A percentile compares a stretch with the other conserved stretches of the same genome.
phyloP scores from a whole-genome alignment of 2,797 vertebrate species.

The Gobio occitaniae region DNA sequence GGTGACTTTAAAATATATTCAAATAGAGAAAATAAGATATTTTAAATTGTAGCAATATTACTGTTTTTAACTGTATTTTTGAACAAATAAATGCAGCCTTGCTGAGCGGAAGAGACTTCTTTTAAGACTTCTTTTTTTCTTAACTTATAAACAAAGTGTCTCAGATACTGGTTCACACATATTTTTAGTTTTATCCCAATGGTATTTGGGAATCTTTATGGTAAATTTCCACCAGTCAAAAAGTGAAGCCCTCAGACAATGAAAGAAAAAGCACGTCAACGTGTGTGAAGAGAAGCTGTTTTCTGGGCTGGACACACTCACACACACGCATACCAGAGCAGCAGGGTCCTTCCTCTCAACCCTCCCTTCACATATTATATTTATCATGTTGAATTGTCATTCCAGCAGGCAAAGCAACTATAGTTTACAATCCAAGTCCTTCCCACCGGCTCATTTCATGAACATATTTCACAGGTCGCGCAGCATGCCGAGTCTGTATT shows the following conservation, averaged over 20 bases:
- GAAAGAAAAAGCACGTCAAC: conserved; percentile 18
- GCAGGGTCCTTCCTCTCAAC: conserved; percentile 48
- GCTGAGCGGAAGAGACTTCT: background rate
- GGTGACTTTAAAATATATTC: background rate
- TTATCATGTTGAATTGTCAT: conserved; percentile 35
- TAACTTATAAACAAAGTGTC: background rate
- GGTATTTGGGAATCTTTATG: conserved; percentile 22
- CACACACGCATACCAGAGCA: conserved; percentile 46
- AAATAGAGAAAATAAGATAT: background rate
- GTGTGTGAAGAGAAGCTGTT: conserved; percentile 15
- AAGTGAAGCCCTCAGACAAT: background rate
- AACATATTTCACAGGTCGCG: background rate
- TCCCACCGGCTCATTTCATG: background rate
- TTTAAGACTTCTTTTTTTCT: background rate
- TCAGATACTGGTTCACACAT: background rate
- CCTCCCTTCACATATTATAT: conserved; percentile 40
- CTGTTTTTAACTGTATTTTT: background rate
- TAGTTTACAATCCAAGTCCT: background rate
- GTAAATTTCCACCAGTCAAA: background rate
- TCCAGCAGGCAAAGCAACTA: conserved; percentile 14
- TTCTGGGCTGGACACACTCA: background rate
- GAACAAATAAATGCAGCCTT: background rate
- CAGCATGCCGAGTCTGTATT: background rate
- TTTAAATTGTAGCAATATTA: background rate
- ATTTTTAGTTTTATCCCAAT: background rate